phyloP scores from a whole-genome alignment of 2,888 invertebrate species.

The Conchocele bisecta region DNA sequence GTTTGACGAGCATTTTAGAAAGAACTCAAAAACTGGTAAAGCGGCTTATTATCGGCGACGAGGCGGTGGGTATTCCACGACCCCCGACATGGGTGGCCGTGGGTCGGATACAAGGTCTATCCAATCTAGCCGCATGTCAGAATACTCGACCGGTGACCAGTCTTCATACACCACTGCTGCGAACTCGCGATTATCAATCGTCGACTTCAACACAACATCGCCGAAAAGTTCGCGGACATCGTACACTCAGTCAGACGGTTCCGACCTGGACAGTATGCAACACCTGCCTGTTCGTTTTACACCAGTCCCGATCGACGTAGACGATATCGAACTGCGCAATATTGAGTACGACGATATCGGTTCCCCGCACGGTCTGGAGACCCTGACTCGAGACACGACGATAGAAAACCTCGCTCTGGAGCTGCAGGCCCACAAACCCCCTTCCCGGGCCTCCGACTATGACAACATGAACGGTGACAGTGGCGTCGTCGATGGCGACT shows the following conservation, averaged over 20 bases:
- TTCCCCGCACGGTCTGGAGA: slow-evolving; percentile 16
- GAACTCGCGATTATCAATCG: slow-evolving; percentile 74
- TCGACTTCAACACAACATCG: slow-evolving; percentile 73
- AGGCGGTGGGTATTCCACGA: slow-evolving; percentile 54
- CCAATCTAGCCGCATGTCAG: slow-evolving; percentile 70
- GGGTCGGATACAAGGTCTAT: slow-evolving; percentile 66
- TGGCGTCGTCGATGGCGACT: slow-evolving; percentile 40
- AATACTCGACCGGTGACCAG: slow-evolving; percentile 72
- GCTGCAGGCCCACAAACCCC: slow-evolving; percentile 56
- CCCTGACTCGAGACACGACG: slow-evolving; percentile 62
- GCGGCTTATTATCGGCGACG: slow-evolving; percentile 69
- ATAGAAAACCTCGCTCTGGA: slow-evolving; percentile 62
- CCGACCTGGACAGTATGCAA: slow-evolving; percentile 71
- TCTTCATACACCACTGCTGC: slow-evolving; percentile 79
- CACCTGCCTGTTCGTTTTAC: slow-evolving; percentile 46
- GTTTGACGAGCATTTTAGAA: slow-evolving; percentile 76
- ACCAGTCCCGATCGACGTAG: slow-evolving; percentile 45
- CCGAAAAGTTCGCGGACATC: slow-evolving; percentile 79
- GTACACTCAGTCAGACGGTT: slow-evolving; percentile 75
- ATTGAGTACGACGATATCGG: slow-evolving; percentile 32
- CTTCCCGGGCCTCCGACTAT: slow-evolving; percentile 74
- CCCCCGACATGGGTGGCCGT: slow-evolving; percentile 64
- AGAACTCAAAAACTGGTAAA: slow-evolving; percentile 72
- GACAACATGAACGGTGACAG: slow-evolving; percentile 68
- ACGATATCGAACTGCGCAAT: slow-evolving; percentile 44